phyloP scores from a whole-genome alignment of 1,140 invertebrate genomes.

The Caerostris darwini region DNA sequence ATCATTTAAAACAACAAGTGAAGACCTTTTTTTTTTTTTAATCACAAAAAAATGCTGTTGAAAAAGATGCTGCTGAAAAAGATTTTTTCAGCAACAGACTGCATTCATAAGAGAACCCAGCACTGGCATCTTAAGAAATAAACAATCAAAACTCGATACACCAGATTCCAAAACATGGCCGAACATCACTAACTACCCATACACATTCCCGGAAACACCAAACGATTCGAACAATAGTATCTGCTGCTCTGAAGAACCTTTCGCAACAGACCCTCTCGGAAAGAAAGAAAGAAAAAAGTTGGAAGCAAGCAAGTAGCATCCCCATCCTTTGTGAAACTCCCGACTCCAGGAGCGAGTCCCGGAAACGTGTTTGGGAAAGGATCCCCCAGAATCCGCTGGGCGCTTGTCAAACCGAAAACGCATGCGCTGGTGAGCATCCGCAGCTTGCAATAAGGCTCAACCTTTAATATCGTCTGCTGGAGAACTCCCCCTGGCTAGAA shows the following conservation, averaged over 20 bases:
- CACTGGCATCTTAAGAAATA: background rate
- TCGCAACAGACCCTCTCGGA: background rate
- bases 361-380: constrained; percentile 73
- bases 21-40: background rate
- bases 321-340: background rate
- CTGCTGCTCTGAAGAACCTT: background rate
- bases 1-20: background rate
- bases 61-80: background rate
- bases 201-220: background rate
- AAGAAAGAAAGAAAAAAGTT: background rate
- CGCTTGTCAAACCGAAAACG: constrained; percentile 74
- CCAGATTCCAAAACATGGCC: background rate
- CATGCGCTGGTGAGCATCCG: constrained; percentile 68
- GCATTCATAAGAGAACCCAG: too few species aligned
- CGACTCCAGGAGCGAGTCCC: background rate
- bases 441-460: constrained; percentile 76
- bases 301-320: background rate
- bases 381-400: constrained; percentile 42
- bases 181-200: background rate
- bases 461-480: constrained; percentile 73
- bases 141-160: constrained; percentile 14
- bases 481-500: background rate
- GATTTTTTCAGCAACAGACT: background rate
- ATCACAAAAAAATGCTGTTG: background rate
- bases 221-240: background rate